Evolutionary conservation across 2,113 vertebrate species (phyloP).

Genomic region (Helogale parvula): DNA sequence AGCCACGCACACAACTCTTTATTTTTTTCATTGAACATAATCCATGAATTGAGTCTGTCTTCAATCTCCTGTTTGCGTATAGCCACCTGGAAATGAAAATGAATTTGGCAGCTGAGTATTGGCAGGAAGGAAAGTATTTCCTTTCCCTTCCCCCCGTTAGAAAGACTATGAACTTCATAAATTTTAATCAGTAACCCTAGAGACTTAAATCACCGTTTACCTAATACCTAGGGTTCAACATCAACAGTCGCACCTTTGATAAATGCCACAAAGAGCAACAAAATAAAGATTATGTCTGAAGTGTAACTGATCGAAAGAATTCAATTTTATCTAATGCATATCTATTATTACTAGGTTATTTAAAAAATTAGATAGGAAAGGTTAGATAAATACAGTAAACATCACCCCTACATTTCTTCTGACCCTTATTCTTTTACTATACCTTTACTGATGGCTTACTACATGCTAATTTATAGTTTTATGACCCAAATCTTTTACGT

Average conservation of each 20-base stretch:
- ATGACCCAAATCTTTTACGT: neutral
- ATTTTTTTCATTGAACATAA: conserved; percentile 95
- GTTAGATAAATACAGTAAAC: neutral
- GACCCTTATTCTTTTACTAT: neutral
- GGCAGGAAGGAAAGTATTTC: neutral
- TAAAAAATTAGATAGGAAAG: conserved; percentile 10
- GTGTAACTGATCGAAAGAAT: neutral
- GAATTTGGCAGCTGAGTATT: neutral
- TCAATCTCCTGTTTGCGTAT: conserved; percentile 92
- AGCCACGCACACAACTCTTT: conserved; percentile 96
- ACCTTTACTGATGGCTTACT: neutral
- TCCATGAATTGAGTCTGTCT: conserved; percentile 94
- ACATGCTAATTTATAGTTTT: neutral
- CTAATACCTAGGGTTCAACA: neutral
- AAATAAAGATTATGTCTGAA: neutral
- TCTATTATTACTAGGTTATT: neutral
- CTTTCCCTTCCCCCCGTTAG: neutral
- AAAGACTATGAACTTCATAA: neutral
- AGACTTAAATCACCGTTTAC: neutral
- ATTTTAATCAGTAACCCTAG: neutral
- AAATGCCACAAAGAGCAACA: neutral
- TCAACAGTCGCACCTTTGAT: neutral
- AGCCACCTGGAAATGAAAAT: conserved; percentile 88
- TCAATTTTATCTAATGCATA: neutral
- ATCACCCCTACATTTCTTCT: neutral